A percentile compares a stretch with the other conserved stretches of the same genome.
These are phyloP conservation scores for Mamestra brassicae DNA, from an alignment of 2,888 invertebrate genomes.

Conservation along the genomic window DNA sequence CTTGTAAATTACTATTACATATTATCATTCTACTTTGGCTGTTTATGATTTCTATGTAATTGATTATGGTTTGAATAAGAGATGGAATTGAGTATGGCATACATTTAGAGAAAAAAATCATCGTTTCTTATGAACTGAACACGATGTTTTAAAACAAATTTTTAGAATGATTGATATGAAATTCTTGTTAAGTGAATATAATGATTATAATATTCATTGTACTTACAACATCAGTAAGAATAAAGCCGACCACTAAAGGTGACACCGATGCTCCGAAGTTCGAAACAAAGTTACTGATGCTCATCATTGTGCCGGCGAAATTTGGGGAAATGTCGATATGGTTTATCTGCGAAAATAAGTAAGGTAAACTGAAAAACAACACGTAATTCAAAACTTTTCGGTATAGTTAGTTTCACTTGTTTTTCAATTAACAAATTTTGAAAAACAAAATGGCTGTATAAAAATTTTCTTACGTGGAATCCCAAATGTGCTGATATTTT, in stretches of 20 bases:
- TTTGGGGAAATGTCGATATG: constrained; percentile 96
- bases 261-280: constrained; percentile 94
- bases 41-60: background rate
- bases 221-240: constrained; percentile 93
- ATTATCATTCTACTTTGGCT: background rate
- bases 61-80: too few relatives aligned
- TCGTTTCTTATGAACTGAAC: too few relatives aligned
- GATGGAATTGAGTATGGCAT: too few relatives aligned
- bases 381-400: too few relatives aligned
- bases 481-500: constrained; percentile 92
- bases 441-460: too few relatives aligned
- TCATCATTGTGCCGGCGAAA: constrained; percentile 95
- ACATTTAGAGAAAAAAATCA: too few relatives aligned
- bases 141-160: too few relatives aligned
- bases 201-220: background rate
- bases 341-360: constrained; percentile 89
- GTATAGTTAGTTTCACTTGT: too few relatives aligned
- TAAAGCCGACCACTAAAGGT: constrained; percentile 93
- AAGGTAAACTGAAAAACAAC: background rate
- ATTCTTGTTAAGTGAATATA: background rate
- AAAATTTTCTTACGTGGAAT: constrained; percentile 86
- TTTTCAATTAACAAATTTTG: too few relatives aligned
- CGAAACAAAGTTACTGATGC: constrained; percentile 94
- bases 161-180: background rate
- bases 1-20: background rate